Percentiles rank a stretch among this genome's conserved stretches.
phyloP scores from a whole-genome alignment of 1,140 invertebrate genomes.

The Delia radicum region DNA sequence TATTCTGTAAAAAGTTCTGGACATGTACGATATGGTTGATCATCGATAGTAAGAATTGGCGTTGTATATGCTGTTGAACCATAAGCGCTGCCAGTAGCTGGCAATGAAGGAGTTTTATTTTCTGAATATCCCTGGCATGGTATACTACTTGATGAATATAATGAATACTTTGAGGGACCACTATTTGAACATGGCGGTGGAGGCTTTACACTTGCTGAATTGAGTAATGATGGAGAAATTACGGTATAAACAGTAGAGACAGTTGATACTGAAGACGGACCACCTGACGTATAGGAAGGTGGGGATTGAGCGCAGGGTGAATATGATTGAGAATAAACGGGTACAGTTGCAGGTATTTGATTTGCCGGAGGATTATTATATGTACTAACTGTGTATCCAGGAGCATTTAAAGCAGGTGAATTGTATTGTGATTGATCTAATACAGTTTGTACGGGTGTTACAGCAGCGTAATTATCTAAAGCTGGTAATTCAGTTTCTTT shows the following conservation, averaged over 20 bases:
- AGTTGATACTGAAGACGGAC: neutral
- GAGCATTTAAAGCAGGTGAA: too few relatives aligned
- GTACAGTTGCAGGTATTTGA: neutral
- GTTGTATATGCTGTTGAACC: neutral
- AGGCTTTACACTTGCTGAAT: neutral
- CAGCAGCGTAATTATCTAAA: neutral
- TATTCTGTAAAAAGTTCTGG: conserved; percentile 47
- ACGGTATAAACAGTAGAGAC: neutral
- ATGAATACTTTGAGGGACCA: neutral
- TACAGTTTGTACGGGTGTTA: neutral
- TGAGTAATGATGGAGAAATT: neutral
- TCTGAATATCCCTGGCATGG: neutral
- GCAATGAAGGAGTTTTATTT: too few relatives aligned
- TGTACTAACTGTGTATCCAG: neutral
- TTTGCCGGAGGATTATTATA: neutral
- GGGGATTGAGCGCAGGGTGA: neutral
- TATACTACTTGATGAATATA: neutral
- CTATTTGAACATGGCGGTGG: neutral
- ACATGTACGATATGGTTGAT: conserved; percentile 44
- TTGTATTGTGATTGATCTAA: neutral
- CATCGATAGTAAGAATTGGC: conserved; percentile 22
- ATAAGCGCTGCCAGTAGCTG: neutral
- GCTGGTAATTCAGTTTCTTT: neutral
- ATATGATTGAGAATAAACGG: neutral
- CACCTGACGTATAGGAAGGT: neutral